Base-by-base conservation (phyloP, 2,113 vertebrate species). In the Ameiurus melas region DNA sequence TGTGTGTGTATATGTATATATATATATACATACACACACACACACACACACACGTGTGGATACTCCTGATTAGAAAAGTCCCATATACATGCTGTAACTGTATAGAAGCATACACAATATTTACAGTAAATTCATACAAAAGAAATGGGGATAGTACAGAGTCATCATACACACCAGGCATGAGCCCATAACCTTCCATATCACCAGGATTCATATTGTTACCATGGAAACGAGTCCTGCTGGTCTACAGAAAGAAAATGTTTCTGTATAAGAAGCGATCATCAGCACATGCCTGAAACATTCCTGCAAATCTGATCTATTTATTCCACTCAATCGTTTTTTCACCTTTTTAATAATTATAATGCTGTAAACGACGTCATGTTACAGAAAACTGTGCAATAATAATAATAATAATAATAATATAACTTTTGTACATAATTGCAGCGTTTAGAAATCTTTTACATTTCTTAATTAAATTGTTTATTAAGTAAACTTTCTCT, bases 51-150 rank as follows among this genome's bases (percentile, higher is more conserved):
- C 77, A 70, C 22, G 58, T 27, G n/a, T 33, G 57, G 88, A 88
- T 90, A 79, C 89, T 64, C 86, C 91, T 93, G 92, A 93, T 94
- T 89, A 95, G 93, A 95, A 94, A 85, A 90, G 85, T 92, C 94
- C 94, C 94, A 95, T 94, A 94, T 93, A 94, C 95, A 96, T 95
- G 95, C 95, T 93, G 93, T 85, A 93, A 83, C 90, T 94, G 92
- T 92, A 95, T 97, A 97, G 97, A 98, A 97, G 97, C 97, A 95
- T 97, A 95, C 96, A 75, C 51, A 39, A 36, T 85, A 57, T 95
- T 96, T 98, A 97, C 97, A 97, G 43, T 47, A 47, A 5, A 47
- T 96, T 95, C 94, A 96, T 96, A 93, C 96, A 97, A 95, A 96
- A 97, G 84, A 83, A 66, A 82, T 47, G 87, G 86, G 86, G 90